phyloP scores from a whole-genome alignment of 2,797 vertebrate species.

The Melanotaenia parkinsoni region DNA sequence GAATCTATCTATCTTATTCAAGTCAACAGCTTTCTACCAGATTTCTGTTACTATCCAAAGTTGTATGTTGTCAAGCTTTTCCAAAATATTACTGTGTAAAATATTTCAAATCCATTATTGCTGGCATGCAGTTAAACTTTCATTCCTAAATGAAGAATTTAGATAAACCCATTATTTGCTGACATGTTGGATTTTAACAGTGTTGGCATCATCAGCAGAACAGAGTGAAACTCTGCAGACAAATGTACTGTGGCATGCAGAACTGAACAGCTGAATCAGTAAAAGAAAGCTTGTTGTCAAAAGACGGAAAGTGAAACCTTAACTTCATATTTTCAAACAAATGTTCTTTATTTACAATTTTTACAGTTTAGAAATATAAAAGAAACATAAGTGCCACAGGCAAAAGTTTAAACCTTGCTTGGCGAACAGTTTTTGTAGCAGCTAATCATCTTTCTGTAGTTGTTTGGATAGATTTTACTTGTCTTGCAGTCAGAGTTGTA shows the following conservation, averaged over 20 bases:
- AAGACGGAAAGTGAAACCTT: no score
- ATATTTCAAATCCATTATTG: neutral
- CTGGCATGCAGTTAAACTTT: constrained; percentile 3
- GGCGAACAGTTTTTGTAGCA: neutral
- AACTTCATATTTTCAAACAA: neutral
- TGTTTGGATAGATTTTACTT: neutral
- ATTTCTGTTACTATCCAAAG: neutral
- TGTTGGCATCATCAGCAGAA: neutral
- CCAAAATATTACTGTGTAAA: constrained; percentile 5
- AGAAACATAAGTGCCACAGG: neutral
- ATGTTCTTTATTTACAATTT: neutral
- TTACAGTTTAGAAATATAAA: neutral
- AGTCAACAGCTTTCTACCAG: neutral
- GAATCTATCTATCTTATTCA: neutral
- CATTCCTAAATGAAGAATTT: neutral
- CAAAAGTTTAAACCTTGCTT: no score
- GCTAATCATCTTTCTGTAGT: neutral
- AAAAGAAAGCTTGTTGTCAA: no score
- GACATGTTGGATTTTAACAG: constrained; percentile 10
- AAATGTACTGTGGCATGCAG: no score
- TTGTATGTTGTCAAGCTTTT: neutral
- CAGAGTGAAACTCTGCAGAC: neutral
- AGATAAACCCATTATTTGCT: constrained; percentile 1
- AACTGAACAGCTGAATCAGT: no score
- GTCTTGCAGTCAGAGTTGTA: neutral